phyloP scores from a whole-genome alignment of 2,113 vertebrate species.

The Aleadryas rufinucha region DNA sequence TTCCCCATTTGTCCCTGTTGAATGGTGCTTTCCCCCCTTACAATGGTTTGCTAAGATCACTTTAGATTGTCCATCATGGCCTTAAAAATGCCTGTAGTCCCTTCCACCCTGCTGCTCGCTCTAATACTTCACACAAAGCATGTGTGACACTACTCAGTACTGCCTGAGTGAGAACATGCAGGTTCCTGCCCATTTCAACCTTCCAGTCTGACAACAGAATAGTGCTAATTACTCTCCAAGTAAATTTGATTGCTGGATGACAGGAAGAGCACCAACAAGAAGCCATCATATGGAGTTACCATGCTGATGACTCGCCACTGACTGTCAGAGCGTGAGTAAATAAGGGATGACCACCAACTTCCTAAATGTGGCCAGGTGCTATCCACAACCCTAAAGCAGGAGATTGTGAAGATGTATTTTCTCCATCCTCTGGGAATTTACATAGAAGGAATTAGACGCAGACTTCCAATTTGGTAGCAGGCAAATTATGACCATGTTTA shows the following conservation, averaged over 20 bases:
- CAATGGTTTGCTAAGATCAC: background rate
- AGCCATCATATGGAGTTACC: background rate
- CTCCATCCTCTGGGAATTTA: background rate
- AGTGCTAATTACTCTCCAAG: background rate
- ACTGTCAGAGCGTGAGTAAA: background rate
- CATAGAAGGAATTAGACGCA: background rate
- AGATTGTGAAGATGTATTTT: background rate
- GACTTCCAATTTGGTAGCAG: background rate
- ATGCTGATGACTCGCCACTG: background rate
- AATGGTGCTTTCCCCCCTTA: background rate
- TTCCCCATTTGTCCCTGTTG: background rate
- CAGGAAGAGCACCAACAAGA: background rate
- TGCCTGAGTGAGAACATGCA: background rate
- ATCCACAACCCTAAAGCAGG: background rate
- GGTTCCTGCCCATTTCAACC: background rate
- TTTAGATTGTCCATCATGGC: background rate
- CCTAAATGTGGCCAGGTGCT: background rate
- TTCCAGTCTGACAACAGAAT: background rate
- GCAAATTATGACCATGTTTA: background rate
- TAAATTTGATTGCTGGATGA: fast-evolving
- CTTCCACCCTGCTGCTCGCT: background rate
- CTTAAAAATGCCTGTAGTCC: background rate
- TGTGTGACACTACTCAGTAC: background rate
- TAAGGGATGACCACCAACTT: background rate
- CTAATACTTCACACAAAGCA: background rate